Conservation (phyloP, 2,113 vertebrate genomes). For the Acrocephalus kingi region DNA sequence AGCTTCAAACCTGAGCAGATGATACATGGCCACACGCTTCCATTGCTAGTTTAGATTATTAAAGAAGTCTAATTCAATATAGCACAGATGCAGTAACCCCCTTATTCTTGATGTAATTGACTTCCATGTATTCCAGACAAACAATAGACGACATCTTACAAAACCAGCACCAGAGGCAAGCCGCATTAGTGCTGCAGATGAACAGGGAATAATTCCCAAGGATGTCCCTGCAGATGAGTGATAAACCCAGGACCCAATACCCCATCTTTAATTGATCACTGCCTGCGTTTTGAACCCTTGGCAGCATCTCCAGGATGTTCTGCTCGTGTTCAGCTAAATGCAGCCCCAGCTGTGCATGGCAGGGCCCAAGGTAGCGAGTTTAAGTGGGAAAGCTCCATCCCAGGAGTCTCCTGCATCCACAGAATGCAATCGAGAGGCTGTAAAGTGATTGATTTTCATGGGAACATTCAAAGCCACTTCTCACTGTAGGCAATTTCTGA, state of each 20-base stretch:
- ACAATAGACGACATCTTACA: not conserved
- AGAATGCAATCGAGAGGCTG: not conserved
- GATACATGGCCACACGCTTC: not conserved
- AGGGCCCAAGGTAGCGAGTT: rapidly evolving
- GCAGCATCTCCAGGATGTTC: not conserved
- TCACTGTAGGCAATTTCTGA: conserved; percentile 40
- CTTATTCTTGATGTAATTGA: not conserved
- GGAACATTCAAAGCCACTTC: conserved; percentile 49
- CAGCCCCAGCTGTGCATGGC: not conserved
- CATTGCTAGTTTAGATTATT: not conserved
- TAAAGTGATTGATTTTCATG: conserved; percentile 55
- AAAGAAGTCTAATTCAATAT: not conserved
- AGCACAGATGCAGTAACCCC: not conserved
- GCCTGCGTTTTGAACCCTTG: not conserved
- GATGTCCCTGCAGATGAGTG: not conserved
- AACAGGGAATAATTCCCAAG: not conserved
- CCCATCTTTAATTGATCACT: not conserved
- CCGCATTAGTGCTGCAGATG: not conserved
- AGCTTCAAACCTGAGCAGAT: not conserved
- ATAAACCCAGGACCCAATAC: rapidly evolving
- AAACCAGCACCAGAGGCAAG: not conserved
- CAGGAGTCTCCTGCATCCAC: not conserved
- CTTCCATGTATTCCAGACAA: not conserved
- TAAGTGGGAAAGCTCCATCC: not conserved
- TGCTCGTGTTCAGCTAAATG: not conserved